Percentiles rank a stretch among this genome's conserved stretches.
phyloP scores from a whole-genome alignment of 2,888 invertebrate genomes.

The Scaeva pyrastri region DNA sequence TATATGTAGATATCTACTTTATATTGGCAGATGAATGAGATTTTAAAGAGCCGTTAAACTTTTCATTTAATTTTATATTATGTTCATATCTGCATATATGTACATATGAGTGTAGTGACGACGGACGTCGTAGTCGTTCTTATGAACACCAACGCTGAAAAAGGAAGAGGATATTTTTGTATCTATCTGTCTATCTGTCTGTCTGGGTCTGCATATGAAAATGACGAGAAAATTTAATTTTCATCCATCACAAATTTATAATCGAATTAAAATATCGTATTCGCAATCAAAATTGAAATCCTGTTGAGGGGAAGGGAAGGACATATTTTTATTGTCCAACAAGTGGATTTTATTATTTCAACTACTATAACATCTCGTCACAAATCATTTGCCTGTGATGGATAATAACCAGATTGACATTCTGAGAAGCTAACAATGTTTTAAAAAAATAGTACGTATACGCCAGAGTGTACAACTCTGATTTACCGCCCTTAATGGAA shows the following conservation, averaged over 20 bases:
- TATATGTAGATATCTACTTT: background rate
- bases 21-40: slow-evolving; percentile 50
- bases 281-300: slow-evolving; percentile 31
- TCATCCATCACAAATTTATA: slow-evolving; percentile 45
- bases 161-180: background rate
- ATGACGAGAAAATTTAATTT: slow-evolving; percentile 47
- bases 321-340: too few species aligned
- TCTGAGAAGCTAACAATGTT: too few species aligned
- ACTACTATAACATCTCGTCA: too few species aligned
- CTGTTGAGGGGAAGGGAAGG: too few species aligned
- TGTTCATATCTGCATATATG: too few species aligned
- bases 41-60: slow-evolving; percentile 62
- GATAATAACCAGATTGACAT: too few species aligned
- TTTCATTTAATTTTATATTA: slow-evolving; percentile 49
- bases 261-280: slow-evolving; percentile 55
- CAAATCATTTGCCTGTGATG: too few species aligned
- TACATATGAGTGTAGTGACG: background rate
- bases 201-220: background rate
- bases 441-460: too few species aligned
- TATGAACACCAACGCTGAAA: background rate
- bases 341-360: too few species aligned
- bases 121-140: too few species aligned
- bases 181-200: background rate
- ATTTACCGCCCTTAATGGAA: too few species aligned
- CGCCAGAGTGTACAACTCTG: too few species aligned